Evolutionary conservation across 2,888 invertebrate genomes (phyloP).

Genomic region (Bombylius major): DNA sequence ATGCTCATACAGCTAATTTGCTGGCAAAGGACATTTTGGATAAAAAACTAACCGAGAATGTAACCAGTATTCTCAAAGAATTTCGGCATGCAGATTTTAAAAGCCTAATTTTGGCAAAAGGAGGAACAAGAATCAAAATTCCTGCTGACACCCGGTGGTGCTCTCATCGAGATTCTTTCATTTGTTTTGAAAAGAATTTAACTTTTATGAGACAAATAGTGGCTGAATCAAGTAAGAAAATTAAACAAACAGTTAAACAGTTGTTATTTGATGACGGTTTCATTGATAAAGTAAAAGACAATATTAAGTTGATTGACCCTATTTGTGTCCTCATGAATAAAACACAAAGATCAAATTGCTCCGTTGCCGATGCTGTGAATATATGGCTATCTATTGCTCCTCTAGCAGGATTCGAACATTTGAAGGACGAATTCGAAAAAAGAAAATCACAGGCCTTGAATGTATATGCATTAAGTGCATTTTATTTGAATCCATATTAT

Average conservation of each 20-base stretch:
- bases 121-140: not conserved
- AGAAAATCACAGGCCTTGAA: too few relatives aligned
- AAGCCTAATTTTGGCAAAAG: not conserved
- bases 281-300: not conserved
- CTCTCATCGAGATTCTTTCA: not conserved
- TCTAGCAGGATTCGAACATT: conserved; percentile 3
- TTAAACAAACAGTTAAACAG: not conserved
- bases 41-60: not conserved
- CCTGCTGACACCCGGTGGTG: not conserved
- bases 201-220: not conserved
- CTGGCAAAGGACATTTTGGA: not conserved
- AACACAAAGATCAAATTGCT: conserved; percentile 1
- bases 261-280: conserved; percentile 10
- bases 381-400: conserved; percentile 9
- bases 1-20: not conserved
- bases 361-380: conserved; percentile 9
- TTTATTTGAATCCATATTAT: too few relatives aligned
- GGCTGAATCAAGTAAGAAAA: not conserved
- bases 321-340: not conserved
- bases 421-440: not conserved
- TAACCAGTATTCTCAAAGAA: not conserved
- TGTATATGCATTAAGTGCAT: too few relatives aligned
- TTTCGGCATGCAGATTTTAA: not conserved
- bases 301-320: not conserved
- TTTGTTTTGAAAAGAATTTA: not conserved